Percentiles rank a stretch among this genome's conserved stretches.
Evolutionary conservation across 37 sponge, comb jelly and placozoan genomes (phyloP).

Genomic region (Dysidea cf. avara): DNA sequence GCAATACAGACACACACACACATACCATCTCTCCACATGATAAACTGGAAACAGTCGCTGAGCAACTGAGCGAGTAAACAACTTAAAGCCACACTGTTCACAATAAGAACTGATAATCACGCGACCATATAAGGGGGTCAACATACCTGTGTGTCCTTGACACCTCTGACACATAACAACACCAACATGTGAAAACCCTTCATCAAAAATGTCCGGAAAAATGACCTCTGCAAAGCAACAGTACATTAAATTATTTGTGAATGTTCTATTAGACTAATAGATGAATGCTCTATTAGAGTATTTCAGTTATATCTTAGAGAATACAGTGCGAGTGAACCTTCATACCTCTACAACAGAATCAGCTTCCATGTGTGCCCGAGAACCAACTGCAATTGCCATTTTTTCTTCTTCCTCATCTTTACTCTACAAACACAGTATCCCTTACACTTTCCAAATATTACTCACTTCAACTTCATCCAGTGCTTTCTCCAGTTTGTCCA

Average conservation of each 20-base stretch:
- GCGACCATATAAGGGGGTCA: not conserved
- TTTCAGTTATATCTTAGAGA: not conserved
- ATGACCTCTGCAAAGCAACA: conserved; percentile 56
- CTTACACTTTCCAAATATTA: not conserved
- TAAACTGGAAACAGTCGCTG: conserved; percentile 60
- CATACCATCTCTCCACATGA: conserved; percentile 93
- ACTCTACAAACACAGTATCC: not conserved
- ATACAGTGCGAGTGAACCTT: not conserved
- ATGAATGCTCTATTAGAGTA: no score
- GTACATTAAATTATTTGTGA: no score
- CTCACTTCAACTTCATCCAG: conserved; percentile 56
- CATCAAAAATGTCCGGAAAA: conserved; percentile 94
- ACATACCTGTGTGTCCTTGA: conserved; percentile 86
- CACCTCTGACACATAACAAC: conserved; percentile 83
- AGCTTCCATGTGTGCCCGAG: conserved; percentile 96
- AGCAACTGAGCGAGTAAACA: conserved; percentile 86
- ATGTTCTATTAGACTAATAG: no score
- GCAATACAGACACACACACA: no score
- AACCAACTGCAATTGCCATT: conserved; percentile 75
- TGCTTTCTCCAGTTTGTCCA: conserved; percentile 72
- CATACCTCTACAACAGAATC: conserved; percentile 88
- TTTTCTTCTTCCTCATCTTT: not conserved
- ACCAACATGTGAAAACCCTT: conserved; percentile 93
- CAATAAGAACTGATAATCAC: not conserved
- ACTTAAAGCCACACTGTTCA: conserved; percentile 98